These are phyloP conservation scores for Drosophila antonietae DNA, from an alignment of 2,888 invertebrate genomes.

Conservation along the genomic window DNA sequence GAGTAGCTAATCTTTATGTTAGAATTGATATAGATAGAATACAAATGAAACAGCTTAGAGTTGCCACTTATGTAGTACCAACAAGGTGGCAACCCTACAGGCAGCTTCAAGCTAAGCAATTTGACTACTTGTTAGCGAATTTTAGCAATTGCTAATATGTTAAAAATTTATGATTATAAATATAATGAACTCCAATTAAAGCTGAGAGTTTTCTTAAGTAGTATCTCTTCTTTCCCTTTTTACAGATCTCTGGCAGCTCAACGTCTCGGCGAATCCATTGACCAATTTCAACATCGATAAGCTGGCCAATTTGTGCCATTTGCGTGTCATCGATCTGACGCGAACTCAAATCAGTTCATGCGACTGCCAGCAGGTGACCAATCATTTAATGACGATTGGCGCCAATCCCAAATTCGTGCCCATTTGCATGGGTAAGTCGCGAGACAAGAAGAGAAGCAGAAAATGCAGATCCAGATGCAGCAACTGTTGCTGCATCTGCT, in stretches of 20 bases:
- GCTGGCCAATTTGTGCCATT: slow-evolving; percentile 87
- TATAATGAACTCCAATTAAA: neutral
- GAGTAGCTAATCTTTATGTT: slow-evolving; percentile 42
- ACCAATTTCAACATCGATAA: slow-evolving; percentile 84
- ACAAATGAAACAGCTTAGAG: neutral
- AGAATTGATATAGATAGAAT: neutral
- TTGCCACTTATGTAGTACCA: too few species aligned
- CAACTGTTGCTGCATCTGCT: slow-evolving; percentile 25
- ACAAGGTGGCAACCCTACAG: neutral
- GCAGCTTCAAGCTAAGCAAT: too few species aligned
- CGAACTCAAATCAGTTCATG: slow-evolving; percentile 77
- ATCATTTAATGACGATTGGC: slow-evolving; percentile 76
- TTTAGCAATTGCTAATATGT: neutral
- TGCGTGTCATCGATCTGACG: slow-evolving; percentile 86
- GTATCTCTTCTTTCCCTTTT: neutral
- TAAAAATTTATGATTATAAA: neutral
- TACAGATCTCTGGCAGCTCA: slow-evolving; percentile 86
- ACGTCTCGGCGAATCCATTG: slow-evolving; percentile 88
- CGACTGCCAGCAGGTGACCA: slow-evolving; percentile 81
- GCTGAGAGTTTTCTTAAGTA: too few species aligned
- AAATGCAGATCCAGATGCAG: slow-evolving; percentile 9
- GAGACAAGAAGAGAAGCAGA: neutral
- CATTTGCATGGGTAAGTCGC: slow-evolving; percentile 80
- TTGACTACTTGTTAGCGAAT: neutral
- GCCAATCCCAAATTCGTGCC: slow-evolving; percentile 80